phyloP scores from a whole-genome alignment of 2,888 invertebrate species.

The Sminthurinus aureus region DNA sequence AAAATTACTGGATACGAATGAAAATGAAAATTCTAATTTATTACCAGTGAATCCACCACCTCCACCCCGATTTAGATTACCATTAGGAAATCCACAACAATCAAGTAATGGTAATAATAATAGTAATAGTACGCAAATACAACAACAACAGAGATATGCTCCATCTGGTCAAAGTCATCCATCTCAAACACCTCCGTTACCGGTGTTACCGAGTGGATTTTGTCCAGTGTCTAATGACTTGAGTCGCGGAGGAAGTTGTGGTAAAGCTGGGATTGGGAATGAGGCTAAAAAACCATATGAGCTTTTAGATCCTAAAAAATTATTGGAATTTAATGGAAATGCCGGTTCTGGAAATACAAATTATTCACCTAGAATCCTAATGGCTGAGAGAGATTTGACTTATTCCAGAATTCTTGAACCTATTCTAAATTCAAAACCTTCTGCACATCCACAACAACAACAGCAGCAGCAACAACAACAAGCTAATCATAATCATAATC shows the following conservation, averaged over 20 bases:
- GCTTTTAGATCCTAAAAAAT: slow-evolving; percentile 51
- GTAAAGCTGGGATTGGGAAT: slow-evolving; percentile 13
- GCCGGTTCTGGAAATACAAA: slow-evolving; percentile 28
- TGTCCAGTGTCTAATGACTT: slow-evolving; percentile 34
- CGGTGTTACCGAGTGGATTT: slow-evolving; percentile 26
- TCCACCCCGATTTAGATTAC: slow-evolving; percentile 47
- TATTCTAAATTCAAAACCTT: slow-evolving; percentile 51
- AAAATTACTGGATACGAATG: slow-evolving; percentile 49
- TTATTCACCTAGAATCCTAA: slow-evolving; percentile 54
- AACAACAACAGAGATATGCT: slow-evolving; percentile 41
- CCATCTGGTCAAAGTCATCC: slow-evolving; percentile 51
- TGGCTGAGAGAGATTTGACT: slow-evolving; percentile 57
- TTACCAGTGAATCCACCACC: slow-evolving; percentile 45
- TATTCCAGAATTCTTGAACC: slow-evolving; percentile 58
- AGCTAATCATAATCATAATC: neutral
- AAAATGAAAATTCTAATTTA: slow-evolving; percentile 21
- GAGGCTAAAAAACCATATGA: slow-evolving; percentile 57
- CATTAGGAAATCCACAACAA: neutral
- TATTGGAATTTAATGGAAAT: slow-evolving; percentile 51
- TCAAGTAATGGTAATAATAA: slow-evolving; percentile 39
- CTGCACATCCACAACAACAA: slow-evolving; percentile 31
- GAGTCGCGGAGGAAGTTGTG: slow-evolving; percentile 27
- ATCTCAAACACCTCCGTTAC: slow-evolving; percentile 11
- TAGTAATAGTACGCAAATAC: slow-evolving; percentile 35
- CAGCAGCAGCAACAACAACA: slow-evolving; percentile 27